Conservation (phyloP, 2,797 vertebrate genomes). For the Danio aesculapii region DNA sequence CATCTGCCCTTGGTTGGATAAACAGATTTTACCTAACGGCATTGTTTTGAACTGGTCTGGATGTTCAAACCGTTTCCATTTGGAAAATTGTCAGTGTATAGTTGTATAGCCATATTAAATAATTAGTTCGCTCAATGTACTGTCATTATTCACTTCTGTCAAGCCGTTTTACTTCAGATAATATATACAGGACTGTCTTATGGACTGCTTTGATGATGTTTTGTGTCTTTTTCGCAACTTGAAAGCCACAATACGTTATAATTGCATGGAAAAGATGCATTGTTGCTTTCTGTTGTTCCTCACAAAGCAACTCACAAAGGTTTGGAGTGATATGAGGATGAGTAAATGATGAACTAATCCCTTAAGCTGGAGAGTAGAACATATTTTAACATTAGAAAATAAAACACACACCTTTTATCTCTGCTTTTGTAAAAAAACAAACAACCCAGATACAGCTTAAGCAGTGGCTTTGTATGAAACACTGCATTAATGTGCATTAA, state of each 20-base stretch:
- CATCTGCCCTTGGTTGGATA: not conserved
- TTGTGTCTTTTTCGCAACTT: not conserved
- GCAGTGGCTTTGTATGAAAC: not conserved
- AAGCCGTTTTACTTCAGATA: not conserved
- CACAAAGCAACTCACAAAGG: constrained; percentile 23
- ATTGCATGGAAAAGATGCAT: not conserved
- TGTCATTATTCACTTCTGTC: not conserved
- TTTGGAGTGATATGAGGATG: constrained; percentile 22
- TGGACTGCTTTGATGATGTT: not conserved
- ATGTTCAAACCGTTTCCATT: not conserved
- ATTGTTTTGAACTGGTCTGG: not conserved
- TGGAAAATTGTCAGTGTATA: not conserved
- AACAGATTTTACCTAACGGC: not conserved
- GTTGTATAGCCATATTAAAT: not conserved
- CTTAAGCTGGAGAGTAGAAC: constrained; percentile 2
- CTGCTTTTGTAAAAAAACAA: constrained; percentile 4
- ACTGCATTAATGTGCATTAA: constrained; percentile 3
- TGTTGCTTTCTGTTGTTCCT: not conserved
- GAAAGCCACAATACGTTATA: not conserved
- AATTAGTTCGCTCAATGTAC: not conserved
- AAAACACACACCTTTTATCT: constrained; percentile 2
- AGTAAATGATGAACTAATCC: constrained; percentile 29
- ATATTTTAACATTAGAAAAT: constrained; percentile 10
- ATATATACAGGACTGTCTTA: not conserved
- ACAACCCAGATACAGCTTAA: not conserved